A percentile compares a stretch with the other conserved stretches of the same genome.
Evolutionary conservation across 2,888 invertebrate genomes (phyloP).

Genomic region (Pollenia angustigena): DNA sequence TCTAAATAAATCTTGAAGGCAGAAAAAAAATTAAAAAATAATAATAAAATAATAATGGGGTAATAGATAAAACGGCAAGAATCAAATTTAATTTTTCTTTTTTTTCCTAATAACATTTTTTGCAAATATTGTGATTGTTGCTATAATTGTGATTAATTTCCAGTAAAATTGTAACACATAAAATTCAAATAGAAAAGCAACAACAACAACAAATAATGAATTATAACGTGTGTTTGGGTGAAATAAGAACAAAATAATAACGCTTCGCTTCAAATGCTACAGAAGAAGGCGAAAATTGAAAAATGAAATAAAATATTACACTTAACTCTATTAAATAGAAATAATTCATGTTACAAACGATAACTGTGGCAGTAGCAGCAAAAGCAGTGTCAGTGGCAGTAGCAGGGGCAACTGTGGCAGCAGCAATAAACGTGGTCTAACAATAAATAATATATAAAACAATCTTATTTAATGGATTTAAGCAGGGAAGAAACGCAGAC

Average conservation of each 20-base stretch:
- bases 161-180: conserved; percentile 62
- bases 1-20: conserved; percentile 26
- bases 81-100: conserved; percentile 25
- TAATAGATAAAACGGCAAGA: conserved; percentile 18
- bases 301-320: conserved; percentile 63
- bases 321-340: conserved; percentile 81
- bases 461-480: conserved; percentile 32
- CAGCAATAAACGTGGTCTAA: conserved; percentile 15
- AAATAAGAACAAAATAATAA: background rate
- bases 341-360: conserved; percentile 79
- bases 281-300: conserved; percentile 44
- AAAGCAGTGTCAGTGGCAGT: background rate
- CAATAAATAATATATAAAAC: conserved; percentile 51
- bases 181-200: conserved; percentile 14
- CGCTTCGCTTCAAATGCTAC: conserved; percentile 4
- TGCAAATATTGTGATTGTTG: conserved; percentile 68
- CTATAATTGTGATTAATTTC: conserved; percentile 72
- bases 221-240: conserved; percentile 36
- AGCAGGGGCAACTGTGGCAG: conserved; percentile 1
- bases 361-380: conserved; percentile 35
- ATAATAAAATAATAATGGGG: no score
- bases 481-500: conserved; percentile 14
- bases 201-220: conserved; percentile 1
- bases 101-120: conserved; percentile 12
- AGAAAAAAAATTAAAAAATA: conserved; percentile 10